Base-by-base conservation (phyloP, 2,113 vertebrate genomes). In the Maccullochella peelii region DNA sequence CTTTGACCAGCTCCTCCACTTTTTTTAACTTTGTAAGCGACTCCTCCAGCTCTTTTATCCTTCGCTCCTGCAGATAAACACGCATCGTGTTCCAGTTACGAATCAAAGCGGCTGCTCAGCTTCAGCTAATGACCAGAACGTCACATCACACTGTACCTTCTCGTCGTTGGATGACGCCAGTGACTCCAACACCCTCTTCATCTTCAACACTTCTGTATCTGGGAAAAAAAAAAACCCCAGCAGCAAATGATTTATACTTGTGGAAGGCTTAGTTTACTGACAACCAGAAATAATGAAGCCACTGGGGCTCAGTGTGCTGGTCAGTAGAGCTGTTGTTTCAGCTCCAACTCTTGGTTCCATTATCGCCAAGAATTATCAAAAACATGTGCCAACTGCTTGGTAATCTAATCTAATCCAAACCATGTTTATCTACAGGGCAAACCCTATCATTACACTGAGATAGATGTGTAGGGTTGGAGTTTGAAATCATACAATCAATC, bases 21-120 rank as follows among this genome's bases (percentile, higher is more conserved):
- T 96, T 97, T 94, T 95, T 96, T 92, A 96, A 97, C 59, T 94
- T 95, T 33, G 93, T 96, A 33, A 98, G 95, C 11, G 96, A 96
- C 5, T 97, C 97, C 30, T 97, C 95, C 68, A 99, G 96, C 84
- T 99, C 97, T 86, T 97, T 97, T 85, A 99, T 99, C 90, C 97
- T 96, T 57, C 85, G 93, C 83, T 99, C 98, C 98, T 99, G 90
- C 6, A 21, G 33, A 61, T 5, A 67, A 70, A 85, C 33, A 77
- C 6, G 25, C 16, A 27, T n/a, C 12, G 10, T 6, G 36, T 58
- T 69, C 6, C 44, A 58, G 6, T 50, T 5, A 42, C 8, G 11
- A 50, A 72, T 65, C 49, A 42, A 67, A 80, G 76, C 27, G 2
- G 71, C 70, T 54, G 44, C 47, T 80, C 40, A 50, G 40, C 65